Evolutionary conservation across 2,113 vertebrate genomes (phyloP).

Genomic region (Gopherus flavomarginatus): DNA sequence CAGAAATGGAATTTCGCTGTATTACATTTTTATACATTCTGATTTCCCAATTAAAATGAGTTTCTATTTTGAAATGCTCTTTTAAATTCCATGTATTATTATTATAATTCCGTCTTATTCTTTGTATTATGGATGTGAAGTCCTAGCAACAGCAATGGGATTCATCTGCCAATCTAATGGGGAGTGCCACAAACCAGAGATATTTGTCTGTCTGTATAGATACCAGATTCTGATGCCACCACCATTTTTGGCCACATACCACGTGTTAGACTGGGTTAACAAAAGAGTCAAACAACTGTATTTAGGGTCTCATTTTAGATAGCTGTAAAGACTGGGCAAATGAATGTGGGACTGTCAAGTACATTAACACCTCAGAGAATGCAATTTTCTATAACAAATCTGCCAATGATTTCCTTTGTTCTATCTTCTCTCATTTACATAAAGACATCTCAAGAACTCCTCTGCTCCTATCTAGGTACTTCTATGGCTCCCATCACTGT

Average conservation of each 20-base stretch:
- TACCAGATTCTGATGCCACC: conserved; percentile 56
- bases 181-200: conserved; percentile 15
- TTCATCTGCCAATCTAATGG: background rate
- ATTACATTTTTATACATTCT: conserved; percentile 25
- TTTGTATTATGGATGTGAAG: background rate
- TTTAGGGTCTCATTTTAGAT: background rate
- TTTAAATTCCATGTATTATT: background rate
- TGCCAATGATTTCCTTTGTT: conserved; percentile 31
- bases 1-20: conserved; percentile 38
- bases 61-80: conserved; percentile 35
- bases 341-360: conserved; percentile 47
- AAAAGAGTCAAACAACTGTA: background rate
- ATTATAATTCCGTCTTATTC: background rate
- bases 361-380: conserved; percentile 35
- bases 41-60: conserved; percentile 54
- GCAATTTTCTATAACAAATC: background rate
- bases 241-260: conserved; percentile 47
- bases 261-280: conserved; percentile 43
- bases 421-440: background rate
- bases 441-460: conserved; percentile 16
- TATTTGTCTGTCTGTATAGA: conserved; percentile 50
- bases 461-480: conserved; percentile 2
- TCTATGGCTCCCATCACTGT: background rate
- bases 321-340: conserved; percentile 9
- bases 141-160: conserved; percentile 6